Percentiles rank a stretch among this genome's conserved stretches.
Evolutionary conservation across 2,797 vertebrate genomes (phyloP).

Genomic region (Bufotes viridis): DNA sequence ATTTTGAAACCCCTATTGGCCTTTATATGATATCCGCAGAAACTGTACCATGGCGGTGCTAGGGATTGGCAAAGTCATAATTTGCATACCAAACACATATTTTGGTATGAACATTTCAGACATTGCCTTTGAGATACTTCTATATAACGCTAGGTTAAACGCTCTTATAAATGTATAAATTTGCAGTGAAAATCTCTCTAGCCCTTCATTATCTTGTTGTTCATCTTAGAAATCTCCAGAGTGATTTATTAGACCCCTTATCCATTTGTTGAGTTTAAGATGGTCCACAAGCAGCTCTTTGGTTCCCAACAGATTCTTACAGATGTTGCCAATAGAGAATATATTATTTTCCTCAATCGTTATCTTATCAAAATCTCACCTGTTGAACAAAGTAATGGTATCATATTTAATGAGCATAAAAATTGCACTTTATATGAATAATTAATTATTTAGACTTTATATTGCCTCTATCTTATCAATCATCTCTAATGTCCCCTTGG

Average conservation of each 20-base stretch:
- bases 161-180: not conserved
- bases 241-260: not conserved
- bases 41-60: no score
- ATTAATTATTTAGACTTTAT: not conserved
- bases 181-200: not conserved
- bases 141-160: not conserved
- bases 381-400: not conserved
- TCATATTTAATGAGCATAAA: not conserved
- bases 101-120: not conserved
- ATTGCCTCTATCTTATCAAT: not conserved
- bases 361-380: not conserved
- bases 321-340: not conserved
- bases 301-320: not conserved
- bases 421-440: not conserved
- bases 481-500: not conserved
- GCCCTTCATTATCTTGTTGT: not conserved
- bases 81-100: not conserved
- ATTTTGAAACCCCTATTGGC: not conserved
- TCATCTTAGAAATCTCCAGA: not conserved
- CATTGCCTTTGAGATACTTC: not conserved
- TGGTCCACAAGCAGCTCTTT: not conserved
- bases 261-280: not conserved
- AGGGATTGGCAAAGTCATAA: not conserved
- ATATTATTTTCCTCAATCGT: not conserved
- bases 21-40: no score